These are phyloP conservation scores for Zalophus californianus DNA, from an alignment of 2,797 vertebrate species.

Conservation along the genomic window DNA sequence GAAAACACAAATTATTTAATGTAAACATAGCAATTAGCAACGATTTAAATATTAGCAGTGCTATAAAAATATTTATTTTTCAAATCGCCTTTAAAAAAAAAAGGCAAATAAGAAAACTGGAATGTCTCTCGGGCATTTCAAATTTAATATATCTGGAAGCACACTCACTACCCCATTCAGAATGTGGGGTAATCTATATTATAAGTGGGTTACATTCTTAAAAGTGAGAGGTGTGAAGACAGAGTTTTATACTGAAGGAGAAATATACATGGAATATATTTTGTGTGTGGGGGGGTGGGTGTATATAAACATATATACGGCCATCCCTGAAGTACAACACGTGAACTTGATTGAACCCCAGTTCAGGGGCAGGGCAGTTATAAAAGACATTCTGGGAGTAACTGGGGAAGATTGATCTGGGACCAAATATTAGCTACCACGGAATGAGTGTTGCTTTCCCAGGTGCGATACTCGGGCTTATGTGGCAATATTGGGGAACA, in stretches of 20 bases:
- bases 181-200: neutral
- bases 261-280: neutral
- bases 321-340: neutral
- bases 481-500: neutral
- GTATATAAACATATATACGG: no score
- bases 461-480: neutral
- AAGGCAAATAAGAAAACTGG: neutral
- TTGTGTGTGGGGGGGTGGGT: neutral
- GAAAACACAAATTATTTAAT: neutral
- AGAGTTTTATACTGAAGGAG: neutral
- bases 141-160: constrained; percentile 3
- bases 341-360: neutral
- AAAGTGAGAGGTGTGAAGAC: neutral
- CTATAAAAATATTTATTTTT: constrained; percentile 52
- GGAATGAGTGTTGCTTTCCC: neutral
- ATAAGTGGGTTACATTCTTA: neutral
- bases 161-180: neutral
- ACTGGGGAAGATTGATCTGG: neutral
- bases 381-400: neutral
- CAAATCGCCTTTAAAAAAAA: constrained; percentile 3
- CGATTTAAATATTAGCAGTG: constrained; percentile 25
- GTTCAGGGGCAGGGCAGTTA: neutral
- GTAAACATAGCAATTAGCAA: neutral
- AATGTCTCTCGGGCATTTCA: neutral
- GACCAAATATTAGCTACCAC: neutral